Conservation (phyloP, 2,797 vertebrate genomes). For the Notamacropus eugenii region DNA sequence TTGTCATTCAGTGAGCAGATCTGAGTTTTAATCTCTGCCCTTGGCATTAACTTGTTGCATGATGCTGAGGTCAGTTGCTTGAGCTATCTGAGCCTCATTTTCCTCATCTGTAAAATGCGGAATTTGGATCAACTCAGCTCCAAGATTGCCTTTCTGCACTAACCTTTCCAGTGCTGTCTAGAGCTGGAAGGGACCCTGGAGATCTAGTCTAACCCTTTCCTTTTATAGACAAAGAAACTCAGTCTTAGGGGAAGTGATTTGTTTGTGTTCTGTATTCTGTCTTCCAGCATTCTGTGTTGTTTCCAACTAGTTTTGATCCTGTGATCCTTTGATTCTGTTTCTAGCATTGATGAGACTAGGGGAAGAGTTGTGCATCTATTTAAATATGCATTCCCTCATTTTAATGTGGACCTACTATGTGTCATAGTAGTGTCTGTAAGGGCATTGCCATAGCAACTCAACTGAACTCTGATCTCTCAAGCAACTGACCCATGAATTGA, state of each 20-base stretch:
- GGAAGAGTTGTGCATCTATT: not conserved
- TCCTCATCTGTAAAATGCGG: not conserved
- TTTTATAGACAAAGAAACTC: not conserved
- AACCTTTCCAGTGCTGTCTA: not conserved
- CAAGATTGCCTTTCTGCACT: not conserved
- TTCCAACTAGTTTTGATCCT: not conserved
- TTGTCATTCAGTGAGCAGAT: not conserved
- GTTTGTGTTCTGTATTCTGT: not conserved
- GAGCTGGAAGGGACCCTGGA: not conserved
- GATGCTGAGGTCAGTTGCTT: not conserved
- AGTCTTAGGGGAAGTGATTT: not conserved
- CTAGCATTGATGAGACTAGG: not conserved
- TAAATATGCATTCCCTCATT: not conserved
- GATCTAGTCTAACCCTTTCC: not conserved
- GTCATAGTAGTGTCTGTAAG: conserved; percentile 41
- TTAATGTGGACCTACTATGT: conserved; percentile 57
- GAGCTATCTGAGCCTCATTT: not conserved
- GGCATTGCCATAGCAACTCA: conserved; percentile 86
- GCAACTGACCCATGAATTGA: conserved; percentile 90
- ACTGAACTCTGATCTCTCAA: conserved; percentile 83
- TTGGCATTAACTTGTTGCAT: not conserved
- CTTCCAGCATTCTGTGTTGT: not conserved
- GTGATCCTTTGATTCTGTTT: not conserved
- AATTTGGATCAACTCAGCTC: not conserved
- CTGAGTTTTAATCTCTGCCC: not conserved